Evolutionary conservation across 1,140 invertebrate species (phyloP).

Genomic region (Macrosteles quadrilineatus): DNA sequence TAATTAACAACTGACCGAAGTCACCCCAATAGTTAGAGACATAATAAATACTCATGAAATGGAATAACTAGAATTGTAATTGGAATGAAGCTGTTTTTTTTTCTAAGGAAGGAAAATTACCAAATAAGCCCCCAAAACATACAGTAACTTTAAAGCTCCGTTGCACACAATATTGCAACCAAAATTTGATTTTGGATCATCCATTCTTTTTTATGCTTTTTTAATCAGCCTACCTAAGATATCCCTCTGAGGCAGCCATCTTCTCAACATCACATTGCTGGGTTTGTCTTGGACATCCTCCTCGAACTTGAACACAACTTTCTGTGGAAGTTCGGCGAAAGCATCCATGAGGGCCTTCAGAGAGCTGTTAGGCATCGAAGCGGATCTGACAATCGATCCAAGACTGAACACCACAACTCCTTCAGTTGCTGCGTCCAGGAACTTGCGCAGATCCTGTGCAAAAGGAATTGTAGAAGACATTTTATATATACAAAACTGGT

Average conservation of each 20-base stretch:
- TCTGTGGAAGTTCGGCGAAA: constrained; percentile 54
- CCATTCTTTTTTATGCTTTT: too few species aligned
- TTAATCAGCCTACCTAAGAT: constrained; percentile 25
- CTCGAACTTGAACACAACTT: constrained; percentile 57
- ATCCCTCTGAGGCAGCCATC: constrained; percentile 30
- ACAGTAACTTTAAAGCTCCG: too few species aligned
- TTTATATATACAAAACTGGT: too few species aligned
- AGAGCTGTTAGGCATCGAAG: constrained; percentile 48
- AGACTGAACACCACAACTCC: constrained; percentile 57
- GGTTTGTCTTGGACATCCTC: constrained; percentile 32
- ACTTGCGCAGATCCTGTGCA: constrained; percentile 39
- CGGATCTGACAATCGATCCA: constrained; percentile 53
- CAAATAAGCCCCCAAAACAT: too few species aligned
- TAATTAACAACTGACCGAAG: too few species aligned
- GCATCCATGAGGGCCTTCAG: constrained; percentile 48
- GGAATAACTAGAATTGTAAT: too few species aligned
- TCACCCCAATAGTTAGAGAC: too few species aligned
- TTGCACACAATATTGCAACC: too few species aligned
- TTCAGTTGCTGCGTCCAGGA: constrained; percentile 46
- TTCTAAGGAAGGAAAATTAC: too few species aligned
- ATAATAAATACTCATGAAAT: too few species aligned
- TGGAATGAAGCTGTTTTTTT: too few species aligned
- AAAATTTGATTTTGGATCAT: too few species aligned
- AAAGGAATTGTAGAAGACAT: constrained; percentile 12
- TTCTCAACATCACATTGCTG: constrained; percentile 27